Conservation (phyloP, 2,888 invertebrate genomes). For the Linyphia triangularis region DNA sequence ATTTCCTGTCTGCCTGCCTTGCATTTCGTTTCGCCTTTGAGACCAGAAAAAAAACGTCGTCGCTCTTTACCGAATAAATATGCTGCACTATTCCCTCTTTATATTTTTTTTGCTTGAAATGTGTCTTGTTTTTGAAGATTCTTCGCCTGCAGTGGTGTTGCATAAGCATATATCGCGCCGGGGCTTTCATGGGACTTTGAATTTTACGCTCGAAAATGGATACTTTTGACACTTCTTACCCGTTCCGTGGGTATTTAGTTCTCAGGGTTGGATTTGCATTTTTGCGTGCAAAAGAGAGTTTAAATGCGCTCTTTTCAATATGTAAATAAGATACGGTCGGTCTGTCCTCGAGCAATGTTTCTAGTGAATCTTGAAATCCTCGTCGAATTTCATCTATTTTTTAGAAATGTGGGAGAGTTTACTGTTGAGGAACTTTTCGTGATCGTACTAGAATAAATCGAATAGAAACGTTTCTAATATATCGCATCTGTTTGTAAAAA, state of each 20-base stretch:
- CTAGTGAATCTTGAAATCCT: no score
- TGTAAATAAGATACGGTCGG: no score
- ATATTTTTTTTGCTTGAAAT: constrained; percentile 3
- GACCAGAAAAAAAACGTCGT: constrained; percentile 47
- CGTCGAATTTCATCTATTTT: no score
- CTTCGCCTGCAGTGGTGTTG: neutral
- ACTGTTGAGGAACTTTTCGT: no score
- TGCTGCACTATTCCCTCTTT: constrained; percentile 3
- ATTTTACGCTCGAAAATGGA: constrained; percentile 24
- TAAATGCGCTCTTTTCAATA: no score
- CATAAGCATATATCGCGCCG: neutral
- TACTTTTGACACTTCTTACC: neutral
- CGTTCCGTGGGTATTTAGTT: neutral
- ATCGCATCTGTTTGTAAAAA: no score
- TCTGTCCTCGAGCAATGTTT: no score
- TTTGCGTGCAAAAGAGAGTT: neutral
- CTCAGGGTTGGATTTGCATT: neutral
- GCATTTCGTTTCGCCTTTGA: constrained; percentile 32
- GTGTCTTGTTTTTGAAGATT: constrained; percentile 42
- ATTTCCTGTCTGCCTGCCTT: constrained; percentile 44
- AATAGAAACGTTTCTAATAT: no score
- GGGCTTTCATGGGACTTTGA: neutral
- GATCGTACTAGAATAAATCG: no score
- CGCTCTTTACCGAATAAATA: constrained; percentile 50
- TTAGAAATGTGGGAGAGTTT: no score